Evolutionary conservation across 1,140 invertebrate species (phyloP).

Genomic region (Hormaphis cornu): DNA sequence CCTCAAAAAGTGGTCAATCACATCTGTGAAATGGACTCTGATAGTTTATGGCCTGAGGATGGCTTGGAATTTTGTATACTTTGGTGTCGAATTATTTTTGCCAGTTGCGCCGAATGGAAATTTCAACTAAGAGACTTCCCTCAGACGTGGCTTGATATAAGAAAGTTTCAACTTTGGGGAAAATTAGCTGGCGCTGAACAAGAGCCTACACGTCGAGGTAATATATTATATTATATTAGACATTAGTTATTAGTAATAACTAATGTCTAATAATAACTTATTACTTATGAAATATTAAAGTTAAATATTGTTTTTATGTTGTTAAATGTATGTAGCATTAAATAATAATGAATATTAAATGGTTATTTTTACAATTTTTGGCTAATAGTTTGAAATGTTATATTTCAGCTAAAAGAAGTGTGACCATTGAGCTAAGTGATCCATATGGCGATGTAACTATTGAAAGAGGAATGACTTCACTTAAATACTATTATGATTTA

Average conservation of each 20-base stretch:
- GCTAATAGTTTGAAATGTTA: too few relatives aligned
- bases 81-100: slow-evolving; percentile 79
- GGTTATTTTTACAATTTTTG: too few relatives aligned
- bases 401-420: slow-evolving; percentile 55
- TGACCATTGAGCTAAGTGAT: slow-evolving; percentile 60
- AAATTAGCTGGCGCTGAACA: slow-evolving; percentile 83
- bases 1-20: slow-evolving; percentile 61
- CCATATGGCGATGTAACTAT: slow-evolving; percentile 63
- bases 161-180: slow-evolving; percentile 77
- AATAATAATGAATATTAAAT: background rate
- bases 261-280: too few relatives aligned
- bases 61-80: slow-evolving; percentile 81
- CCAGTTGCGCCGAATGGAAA: slow-evolving; percentile 73
- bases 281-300: too few relatives aligned
- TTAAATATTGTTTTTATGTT: too few relatives aligned
- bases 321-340: too few relatives aligned
- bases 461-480: slow-evolving; percentile 79
- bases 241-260: too few relatives aligned
- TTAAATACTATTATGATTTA: slow-evolving; percentile 98
- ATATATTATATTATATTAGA: slow-evolving; percentile 5
- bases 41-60: slow-evolving; percentile 81
- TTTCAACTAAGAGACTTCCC: slow-evolving; percentile 92
- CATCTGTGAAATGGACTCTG: slow-evolving; percentile 71
- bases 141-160: slow-evolving; percentile 76
- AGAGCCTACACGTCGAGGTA: slow-evolving; percentile 64